These are phyloP conservation scores for Ficedula albicollis DNA, from an alignment of 2,797 vertebrate genomes.

Conservation along the genomic window DNA sequence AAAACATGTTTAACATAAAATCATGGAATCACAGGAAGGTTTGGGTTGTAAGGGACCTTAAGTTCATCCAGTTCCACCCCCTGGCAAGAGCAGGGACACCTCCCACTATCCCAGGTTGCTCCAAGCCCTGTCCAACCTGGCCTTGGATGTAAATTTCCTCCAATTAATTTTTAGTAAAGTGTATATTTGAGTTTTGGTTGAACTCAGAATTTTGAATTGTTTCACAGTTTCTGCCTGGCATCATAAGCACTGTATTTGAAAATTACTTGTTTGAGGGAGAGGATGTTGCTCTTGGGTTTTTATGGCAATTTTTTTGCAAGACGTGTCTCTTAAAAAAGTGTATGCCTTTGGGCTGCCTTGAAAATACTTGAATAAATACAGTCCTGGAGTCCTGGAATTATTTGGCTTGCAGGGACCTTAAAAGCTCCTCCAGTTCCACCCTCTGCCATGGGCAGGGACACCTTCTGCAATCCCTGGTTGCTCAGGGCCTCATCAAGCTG, in stretches of 20 bases:
- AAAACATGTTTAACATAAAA: too few relatives aligned
- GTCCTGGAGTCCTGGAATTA: background rate
- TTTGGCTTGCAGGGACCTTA: background rate
- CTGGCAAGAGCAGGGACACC: background rate
- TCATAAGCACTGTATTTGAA: background rate
- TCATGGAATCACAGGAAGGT: background rate
- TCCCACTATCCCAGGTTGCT: background rate
- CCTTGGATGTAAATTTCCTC: background rate
- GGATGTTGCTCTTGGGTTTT: background rate
- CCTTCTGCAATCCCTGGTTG: background rate
- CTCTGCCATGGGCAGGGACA: background rate
- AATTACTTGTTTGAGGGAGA: background rate
- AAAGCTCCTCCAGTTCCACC: background rate
- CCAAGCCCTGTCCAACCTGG: fast-evolving
- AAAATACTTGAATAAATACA: background rate
- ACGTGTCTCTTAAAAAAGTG: background rate
- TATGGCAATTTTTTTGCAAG: background rate
- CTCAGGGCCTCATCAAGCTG: background rate
- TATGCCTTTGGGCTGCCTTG: background rate
- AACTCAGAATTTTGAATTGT: background rate
- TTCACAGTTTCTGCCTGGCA: background rate
- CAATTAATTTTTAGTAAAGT: background rate
- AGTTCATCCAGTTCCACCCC: background rate
- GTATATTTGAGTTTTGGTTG: background rate
- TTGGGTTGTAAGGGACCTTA: background rate